Percentiles rank a stretch among this genome's conserved stretches.
Evolutionary conservation across 2,113 vertebrate species (phyloP).

Genomic region (Promerops cafer): DNA sequence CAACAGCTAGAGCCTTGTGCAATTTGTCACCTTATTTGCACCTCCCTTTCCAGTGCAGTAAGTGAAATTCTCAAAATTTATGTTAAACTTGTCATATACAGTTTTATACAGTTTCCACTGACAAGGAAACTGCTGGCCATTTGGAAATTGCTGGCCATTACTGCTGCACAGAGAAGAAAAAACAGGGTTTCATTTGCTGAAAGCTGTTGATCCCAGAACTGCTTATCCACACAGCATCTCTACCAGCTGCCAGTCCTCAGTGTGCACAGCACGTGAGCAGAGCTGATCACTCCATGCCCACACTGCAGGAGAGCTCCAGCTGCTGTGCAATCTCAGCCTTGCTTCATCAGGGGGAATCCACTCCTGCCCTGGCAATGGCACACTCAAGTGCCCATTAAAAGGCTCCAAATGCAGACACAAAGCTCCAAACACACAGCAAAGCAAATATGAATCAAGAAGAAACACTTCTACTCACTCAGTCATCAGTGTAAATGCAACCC

Average conservation of each 20-base stretch:
- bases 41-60: slow-evolving; percentile 55
- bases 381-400: background rate
- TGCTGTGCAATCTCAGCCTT: background rate
- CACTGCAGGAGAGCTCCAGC: background rate
- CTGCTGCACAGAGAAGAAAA: background rate
- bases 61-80: slow-evolving; percentile 46
- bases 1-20: slow-evolving; percentile 67
- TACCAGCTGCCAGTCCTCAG: background rate
- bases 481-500: background rate
- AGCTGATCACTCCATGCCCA: background rate
- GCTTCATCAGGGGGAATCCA: background rate
- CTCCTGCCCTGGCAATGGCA: background rate
- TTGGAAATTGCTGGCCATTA: background rate
- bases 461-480: background rate
- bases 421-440: background rate
- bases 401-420: background rate
- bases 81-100: slow-evolving; percentile 48
- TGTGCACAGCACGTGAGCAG: background rate
- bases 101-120: slow-evolving; percentile 3
- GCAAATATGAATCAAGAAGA: background rate
- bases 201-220: background rate
- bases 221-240: background rate
- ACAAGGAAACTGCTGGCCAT: background rate
- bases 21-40: slow-evolving; percentile 68
- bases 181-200: background rate